phyloP scores from a whole-genome alignment of 2,888 invertebrate species.

The Carabus problematicus region DNA sequence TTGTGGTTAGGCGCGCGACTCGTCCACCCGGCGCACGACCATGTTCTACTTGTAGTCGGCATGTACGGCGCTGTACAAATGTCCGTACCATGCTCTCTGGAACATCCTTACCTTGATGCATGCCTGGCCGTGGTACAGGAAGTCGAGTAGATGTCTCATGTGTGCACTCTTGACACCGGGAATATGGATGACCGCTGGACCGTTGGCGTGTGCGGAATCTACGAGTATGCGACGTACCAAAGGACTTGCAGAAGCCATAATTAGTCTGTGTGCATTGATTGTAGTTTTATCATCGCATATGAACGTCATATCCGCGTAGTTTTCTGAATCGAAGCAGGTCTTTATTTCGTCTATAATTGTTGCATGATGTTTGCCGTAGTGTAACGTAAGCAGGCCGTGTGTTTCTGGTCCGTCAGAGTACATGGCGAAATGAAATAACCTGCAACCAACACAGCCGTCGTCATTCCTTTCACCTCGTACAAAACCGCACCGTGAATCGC shows the following conservation, averaged over 20 bases:
- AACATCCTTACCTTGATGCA: slow-evolving; percentile 69
- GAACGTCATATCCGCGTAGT: slow-evolving; percentile 85
- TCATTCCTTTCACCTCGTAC: background rate
- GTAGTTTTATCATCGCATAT: slow-evolving; percentile 85
- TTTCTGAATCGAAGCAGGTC: slow-evolving; percentile 86
- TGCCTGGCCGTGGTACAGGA: slow-evolving; percentile 86
- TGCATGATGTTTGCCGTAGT: slow-evolving; percentile 93
- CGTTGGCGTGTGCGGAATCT: slow-evolving; percentile 73
- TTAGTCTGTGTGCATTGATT: slow-evolving; percentile 82
- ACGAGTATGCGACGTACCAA: slow-evolving; percentile 79
- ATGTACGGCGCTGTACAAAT: no score
- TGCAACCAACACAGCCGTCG: background rate
- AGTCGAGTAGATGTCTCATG: slow-evolving; percentile 82
- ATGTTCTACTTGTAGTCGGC: background rate
- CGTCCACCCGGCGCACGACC: background rate
- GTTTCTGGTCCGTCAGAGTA: slow-evolving; percentile 63
- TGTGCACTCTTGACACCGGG: slow-evolving; percentile 83
- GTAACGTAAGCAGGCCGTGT: slow-evolving; percentile 84
- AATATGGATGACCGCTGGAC: slow-evolving; percentile 81
- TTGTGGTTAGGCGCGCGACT: no score
- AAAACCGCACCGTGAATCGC: no score
- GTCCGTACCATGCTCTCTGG: no score
- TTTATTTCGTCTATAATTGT: slow-evolving; percentile 90
- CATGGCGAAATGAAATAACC: slow-evolving; percentile 59
- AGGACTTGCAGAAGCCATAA: slow-evolving; percentile 87